phyloP scores from a whole-genome alignment of 2,113 vertebrate genomes.

The Melanerpes aurifrons region DNA sequence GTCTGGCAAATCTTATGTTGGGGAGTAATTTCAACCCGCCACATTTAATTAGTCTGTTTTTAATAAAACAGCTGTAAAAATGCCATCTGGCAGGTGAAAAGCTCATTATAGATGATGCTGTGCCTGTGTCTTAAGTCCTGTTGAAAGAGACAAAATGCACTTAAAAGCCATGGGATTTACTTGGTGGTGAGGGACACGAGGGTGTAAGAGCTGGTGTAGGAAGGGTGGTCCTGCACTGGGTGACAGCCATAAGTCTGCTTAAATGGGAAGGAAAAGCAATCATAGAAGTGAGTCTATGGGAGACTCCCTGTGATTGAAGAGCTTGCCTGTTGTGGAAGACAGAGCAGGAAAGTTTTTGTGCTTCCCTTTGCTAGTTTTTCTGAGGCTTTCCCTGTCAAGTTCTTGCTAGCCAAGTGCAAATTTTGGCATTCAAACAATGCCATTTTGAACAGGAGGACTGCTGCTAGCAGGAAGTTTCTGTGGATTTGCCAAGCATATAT shows the following conservation, averaged over 20 bases:
- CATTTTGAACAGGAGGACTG: background rate
- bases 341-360: background rate
- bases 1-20: no score
- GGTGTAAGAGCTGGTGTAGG: background rate
- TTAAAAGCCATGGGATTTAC: background rate
- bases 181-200: background rate
- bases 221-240: background rate
- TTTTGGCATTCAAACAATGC: background rate
- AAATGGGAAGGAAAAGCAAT: background rate
- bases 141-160: background rate
- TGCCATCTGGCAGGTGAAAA: background rate
- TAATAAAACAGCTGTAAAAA: background rate
- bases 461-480: background rate
- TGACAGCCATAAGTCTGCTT: background rate
- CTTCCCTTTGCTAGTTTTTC: background rate
- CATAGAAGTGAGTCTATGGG: background rate
- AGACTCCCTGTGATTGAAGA: background rate
- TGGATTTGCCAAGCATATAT: background rate
- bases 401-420: background rate
- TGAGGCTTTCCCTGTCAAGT: background rate
- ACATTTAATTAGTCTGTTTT: background rate
- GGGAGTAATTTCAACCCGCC: no score
- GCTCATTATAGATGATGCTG: accelerated
- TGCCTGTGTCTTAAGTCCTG: background rate
- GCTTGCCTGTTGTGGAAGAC: background rate